phyloP scores from a whole-genome alignment of 2,797 vertebrate genomes.

The Pogonophryne albipinna region DNA sequence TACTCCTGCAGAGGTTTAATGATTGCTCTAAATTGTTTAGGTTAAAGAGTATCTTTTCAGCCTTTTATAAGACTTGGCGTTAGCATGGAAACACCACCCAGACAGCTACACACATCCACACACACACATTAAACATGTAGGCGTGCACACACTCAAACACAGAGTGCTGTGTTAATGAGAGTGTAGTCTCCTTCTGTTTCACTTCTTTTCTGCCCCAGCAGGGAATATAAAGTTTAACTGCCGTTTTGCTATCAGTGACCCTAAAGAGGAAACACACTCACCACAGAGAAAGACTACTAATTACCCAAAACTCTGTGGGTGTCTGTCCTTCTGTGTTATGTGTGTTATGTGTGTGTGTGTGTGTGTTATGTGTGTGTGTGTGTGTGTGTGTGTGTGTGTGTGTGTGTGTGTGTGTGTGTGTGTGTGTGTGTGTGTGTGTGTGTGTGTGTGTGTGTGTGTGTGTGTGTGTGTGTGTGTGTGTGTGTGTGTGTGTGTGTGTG shows the following conservation, averaged over 20 bases:
- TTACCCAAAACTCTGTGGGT: conserved; percentile 62
- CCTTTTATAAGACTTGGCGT: conserved; percentile 49
- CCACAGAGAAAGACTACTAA: conserved; percentile 70
- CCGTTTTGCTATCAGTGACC: conserved; percentile 81
- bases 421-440: too few species aligned
- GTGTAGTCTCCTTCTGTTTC: conserved; percentile 66
- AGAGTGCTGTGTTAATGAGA: conserved; percentile 69
- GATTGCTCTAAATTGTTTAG: conserved; percentile 43
- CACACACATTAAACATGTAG: conserved; percentile 11
- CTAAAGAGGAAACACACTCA: conserved; percentile 70
- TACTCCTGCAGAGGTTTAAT: conserved; percentile 27
- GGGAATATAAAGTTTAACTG: conserved; percentile 83
- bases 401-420: too few species aligned
- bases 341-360: neutral
- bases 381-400: conserved; percentile 21
- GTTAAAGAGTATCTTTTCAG: conserved; percentile 51
- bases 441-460: too few species aligned
- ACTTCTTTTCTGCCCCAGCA: conserved; percentile 72
- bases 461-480: too few species aligned
- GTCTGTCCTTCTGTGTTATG: conserved; percentile 38
- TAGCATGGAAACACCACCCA: conserved; percentile 49
- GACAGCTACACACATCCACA: conserved; percentile 31
- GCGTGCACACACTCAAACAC: conserved; percentile 28
- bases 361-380: conserved; percentile 19
- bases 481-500: too few species aligned